phyloP scores from a whole-genome alignment of 2,797 vertebrate species.

The Gallinago solitaria region DNA sequence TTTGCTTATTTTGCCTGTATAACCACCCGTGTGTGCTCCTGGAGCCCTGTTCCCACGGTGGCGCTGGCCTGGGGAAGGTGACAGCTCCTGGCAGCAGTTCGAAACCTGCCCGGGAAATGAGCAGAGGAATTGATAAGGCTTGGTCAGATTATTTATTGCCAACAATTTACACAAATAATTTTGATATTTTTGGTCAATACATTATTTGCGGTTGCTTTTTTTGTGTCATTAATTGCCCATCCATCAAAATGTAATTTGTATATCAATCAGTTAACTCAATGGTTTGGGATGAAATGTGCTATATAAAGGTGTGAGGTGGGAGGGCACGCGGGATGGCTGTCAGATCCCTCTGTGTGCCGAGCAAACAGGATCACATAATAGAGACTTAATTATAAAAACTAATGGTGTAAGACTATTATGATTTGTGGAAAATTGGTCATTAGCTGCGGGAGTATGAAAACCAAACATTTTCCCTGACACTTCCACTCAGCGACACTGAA shows the following conservation, averaged over 20 bases:
- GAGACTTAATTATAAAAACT: slow-evolving; percentile 42
- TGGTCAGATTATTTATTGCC: background rate
- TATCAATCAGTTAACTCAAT: no score
- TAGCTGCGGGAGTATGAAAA: slow-evolving; percentile 29
- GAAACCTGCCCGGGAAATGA: background rate
- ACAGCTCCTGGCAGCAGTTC: rapidly evolving
- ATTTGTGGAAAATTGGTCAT: slow-evolving; percentile 65
- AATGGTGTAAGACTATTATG: slow-evolving; percentile 43
- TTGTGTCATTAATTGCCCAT: background rate
- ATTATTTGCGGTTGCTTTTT: background rate
- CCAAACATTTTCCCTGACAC: background rate
- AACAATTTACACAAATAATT: background rate
- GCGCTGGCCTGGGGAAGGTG: background rate
- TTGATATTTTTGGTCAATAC: background rate
- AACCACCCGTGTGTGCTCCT: background rate
- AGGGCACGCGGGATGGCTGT: background rate
- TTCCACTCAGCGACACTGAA: background rate
- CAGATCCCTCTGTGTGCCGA: background rate
- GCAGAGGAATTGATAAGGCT: background rate
- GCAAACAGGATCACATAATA: background rate
- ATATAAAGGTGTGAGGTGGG: background rate
- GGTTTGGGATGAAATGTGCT: no score
- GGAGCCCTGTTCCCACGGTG: rapidly evolving
- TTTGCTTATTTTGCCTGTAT: rapidly evolving
- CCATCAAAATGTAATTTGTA: background rate